Evolutionary conservation across 1,140 invertebrate genomes (phyloP).

Genomic region (Rhysida immarginata): DNA sequence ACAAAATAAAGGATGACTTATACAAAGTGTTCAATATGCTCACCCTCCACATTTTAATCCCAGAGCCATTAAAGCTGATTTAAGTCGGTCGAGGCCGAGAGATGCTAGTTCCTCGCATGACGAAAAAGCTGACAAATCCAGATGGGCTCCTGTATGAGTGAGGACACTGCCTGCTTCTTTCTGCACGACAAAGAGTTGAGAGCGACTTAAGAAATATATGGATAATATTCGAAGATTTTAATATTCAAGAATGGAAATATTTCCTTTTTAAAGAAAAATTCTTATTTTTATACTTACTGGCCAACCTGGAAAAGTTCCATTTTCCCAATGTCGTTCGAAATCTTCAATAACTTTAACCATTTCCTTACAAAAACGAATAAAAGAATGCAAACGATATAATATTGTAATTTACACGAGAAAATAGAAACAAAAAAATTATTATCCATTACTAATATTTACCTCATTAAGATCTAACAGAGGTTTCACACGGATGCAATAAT

Average conservation of each 20-base stretch:
- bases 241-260: no score
- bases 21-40: no score
- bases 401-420: no score
- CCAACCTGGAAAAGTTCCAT: constrained; percentile 84
- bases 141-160: constrained; percentile 74
- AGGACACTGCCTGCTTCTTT: constrained; percentile 90
- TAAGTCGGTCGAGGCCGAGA: constrained; percentile 87
- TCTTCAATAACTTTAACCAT: constrained; percentile 61
- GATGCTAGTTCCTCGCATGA: constrained; percentile 96
- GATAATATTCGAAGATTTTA: not conserved
- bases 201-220: not conserved
- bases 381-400: no score
- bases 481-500: constrained; percentile 71
- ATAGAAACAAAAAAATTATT: no score
- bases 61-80: constrained; percentile 89
- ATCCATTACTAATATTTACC: no score
- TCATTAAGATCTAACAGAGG: constrained; percentile 71
- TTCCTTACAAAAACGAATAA: no score
- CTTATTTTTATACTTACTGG: no score
- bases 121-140: constrained; percentile 86
- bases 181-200: constrained; percentile 37
- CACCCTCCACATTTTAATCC: constrained; percentile 94
- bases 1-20: not conserved
- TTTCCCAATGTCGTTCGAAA: constrained; percentile 75
- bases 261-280: no score